These are phyloP conservation scores for Formica selysi DNA, from an alignment of 1,140 invertebrate species.

Conservation along the genomic window DNA sequence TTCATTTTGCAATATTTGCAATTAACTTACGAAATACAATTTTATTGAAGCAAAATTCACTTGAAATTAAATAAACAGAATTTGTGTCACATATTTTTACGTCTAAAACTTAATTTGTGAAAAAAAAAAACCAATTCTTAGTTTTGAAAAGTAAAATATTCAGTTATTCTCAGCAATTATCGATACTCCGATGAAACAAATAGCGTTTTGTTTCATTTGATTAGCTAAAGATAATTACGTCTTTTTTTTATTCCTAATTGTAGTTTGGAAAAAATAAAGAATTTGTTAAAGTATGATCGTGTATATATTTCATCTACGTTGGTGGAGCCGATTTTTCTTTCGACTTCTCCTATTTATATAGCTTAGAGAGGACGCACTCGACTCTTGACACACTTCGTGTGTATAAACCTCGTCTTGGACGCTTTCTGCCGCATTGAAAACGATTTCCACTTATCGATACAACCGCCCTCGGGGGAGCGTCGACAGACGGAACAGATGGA, in stretches of 20 bases:
- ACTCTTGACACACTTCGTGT: slow-evolving; percentile 19
- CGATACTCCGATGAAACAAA: not conserved
- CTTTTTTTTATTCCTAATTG: not conserved
- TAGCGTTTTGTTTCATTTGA: not conserved
- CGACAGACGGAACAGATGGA: slow-evolving; percentile 44
- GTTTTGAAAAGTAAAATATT: slow-evolving; percentile 9
- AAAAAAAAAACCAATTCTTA: slow-evolving; percentile 4
- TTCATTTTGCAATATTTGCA: slow-evolving; percentile 38
- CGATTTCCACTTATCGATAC: slow-evolving; percentile 61
- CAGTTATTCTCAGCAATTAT: not conserved
- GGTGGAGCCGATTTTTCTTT: slow-evolving; percentile 9
- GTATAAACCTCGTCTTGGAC: not conserved
- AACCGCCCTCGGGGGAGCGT: slow-evolving; percentile 55
- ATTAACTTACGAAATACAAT: slow-evolving; percentile 44
- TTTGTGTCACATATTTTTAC: not conserved
- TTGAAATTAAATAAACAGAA: slow-evolving; percentile 6
- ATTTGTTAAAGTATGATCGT: not conserved
- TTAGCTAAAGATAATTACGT: not conserved
- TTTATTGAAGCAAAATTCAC: slow-evolving; percentile 22
- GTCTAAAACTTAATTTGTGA: slow-evolving; percentile 17
- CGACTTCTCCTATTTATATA: slow-evolving; percentile 9
- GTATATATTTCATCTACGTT: not conserved
- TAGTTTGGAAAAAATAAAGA: not conserved
- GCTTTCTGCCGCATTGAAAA: slow-evolving; percentile 42
- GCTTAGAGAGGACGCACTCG: slow-evolving; percentile 9